phyloP scores from a whole-genome alignment of 1,140 invertebrate genomes.

The Doryteuthis pealeii region DNA sequence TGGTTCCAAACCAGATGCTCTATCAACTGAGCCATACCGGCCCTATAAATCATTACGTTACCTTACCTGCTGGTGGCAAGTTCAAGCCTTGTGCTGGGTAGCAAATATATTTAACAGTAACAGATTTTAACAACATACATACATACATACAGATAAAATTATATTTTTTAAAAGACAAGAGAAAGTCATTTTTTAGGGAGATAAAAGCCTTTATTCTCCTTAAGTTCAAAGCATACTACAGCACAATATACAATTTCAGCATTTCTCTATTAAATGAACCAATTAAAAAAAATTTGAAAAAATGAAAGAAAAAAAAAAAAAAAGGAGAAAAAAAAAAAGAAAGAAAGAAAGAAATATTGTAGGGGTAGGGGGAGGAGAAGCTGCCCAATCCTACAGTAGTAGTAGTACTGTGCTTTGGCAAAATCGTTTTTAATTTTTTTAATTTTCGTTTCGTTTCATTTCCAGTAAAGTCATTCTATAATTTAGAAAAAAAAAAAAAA shows the following conservation, averaged over 20 bases:
- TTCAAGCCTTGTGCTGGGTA: too few species aligned
- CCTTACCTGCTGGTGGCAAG: too few species aligned
- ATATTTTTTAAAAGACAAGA: background rate
- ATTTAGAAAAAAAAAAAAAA: background rate
- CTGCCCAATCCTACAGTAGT: background rate
- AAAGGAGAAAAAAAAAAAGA: background rate
- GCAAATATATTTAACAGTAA: too few species aligned
- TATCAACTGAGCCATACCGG: too few species aligned
- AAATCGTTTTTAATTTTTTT: background rate
- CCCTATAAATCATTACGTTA: too few species aligned
- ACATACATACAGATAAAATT: background rate
- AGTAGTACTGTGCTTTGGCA: constrained; percentile 6
- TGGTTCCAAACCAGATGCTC: too few species aligned
- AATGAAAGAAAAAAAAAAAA: background rate
- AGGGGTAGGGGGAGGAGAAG: background rate
- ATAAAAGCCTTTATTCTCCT: constrained; percentile 8
- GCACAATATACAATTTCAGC: constrained; percentile 11
- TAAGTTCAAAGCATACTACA: constrained; percentile 5
- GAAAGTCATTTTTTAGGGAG: background rate
- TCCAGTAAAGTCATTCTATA: too few species aligned
- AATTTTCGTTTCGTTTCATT: background rate
- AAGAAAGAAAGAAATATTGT: background rate
- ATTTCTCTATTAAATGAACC: constrained; percentile 8
- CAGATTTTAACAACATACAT: too few species aligned
- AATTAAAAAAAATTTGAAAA: background rate